These are phyloP conservation scores for Philonicus albiceps DNA, from an alignment of 2,888 invertebrate species.

Conservation along the genomic window DNA sequence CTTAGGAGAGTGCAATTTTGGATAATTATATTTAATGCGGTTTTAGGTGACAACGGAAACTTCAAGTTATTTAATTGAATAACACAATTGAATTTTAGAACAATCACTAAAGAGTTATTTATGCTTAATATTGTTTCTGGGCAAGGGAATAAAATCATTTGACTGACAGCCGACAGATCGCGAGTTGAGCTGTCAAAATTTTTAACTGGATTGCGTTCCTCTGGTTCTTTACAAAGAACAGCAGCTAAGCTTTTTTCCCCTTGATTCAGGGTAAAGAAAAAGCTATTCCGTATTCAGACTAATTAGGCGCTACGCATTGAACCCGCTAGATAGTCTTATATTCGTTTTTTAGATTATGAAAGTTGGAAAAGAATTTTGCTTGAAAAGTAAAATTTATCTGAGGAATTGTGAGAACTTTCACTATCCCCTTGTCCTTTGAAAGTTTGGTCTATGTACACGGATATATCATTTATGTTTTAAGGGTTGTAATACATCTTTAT, in stretches of 20 bases:
- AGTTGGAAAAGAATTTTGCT: neutral
- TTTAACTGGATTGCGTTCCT: neutral
- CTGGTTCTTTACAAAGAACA: no score
- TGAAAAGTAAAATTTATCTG: neutral
- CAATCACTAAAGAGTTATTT: neutral
- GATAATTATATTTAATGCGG: neutral
- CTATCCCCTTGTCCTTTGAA: neutral
- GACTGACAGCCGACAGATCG: neutral
- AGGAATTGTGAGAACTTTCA: neutral
- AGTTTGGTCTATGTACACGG: neutral
- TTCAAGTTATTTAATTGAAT: neutral
- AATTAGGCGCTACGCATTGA: neutral
- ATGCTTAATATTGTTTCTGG: neutral
- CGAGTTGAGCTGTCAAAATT: neutral
- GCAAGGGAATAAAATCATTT: neutral
- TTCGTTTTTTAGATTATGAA: neutral
- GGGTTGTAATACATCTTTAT: no score
- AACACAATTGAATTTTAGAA: neutral
- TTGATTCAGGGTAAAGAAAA: neutral
- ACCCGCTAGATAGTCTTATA: neutral
- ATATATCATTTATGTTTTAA: no score
- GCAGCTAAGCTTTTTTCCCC: neutral
- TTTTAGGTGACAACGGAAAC: neutral
- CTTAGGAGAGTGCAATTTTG: neutral
- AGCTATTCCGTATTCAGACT: neutral